These are phyloP conservation scores for Keiferia lycopersicella DNA, from an alignment of 2,888 invertebrate species.

Conservation along the genomic window DNA sequence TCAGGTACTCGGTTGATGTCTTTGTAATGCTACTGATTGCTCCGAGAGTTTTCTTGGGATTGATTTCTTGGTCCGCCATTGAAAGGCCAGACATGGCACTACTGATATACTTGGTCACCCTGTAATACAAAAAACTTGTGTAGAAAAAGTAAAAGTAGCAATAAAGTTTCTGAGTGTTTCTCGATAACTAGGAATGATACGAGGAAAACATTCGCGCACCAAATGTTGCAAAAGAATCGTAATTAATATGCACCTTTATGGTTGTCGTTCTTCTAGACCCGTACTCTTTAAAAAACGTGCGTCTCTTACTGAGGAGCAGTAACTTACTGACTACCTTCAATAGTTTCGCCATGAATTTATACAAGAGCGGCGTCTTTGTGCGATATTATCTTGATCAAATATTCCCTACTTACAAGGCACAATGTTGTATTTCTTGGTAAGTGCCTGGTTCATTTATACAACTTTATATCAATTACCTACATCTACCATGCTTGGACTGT, in stretches of 20 bases:
- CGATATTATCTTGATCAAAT: conserved; percentile 5
- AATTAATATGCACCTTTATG: no score
- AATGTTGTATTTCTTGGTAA: not conserved
- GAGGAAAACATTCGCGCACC: no score
- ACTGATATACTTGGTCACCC: not conserved
- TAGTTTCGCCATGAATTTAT: not conserved
- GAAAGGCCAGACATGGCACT: not conserved
- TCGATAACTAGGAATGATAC: no score
- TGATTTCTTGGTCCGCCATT: conserved; percentile 20
- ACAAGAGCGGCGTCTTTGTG: not conserved
- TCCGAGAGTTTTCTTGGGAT: conserved; percentile 38
- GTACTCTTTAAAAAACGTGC: not conserved
- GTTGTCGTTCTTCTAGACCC: not conserved
- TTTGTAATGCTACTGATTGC: conserved; percentile 54
- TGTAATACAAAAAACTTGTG: not conserved
- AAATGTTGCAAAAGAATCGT: no score
- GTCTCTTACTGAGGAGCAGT: not conserved
- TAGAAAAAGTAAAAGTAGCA: no score
- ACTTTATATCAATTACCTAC: no score
- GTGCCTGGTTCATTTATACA: not conserved
- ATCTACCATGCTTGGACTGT: no score
- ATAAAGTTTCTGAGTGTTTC: no score
- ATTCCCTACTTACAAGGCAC: not conserved
- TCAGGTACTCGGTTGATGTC: conserved; percentile 48
- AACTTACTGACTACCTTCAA: not conserved